Conservation (phyloP, 2,113 vertebrate species). For the Caracal caracal region DNA sequence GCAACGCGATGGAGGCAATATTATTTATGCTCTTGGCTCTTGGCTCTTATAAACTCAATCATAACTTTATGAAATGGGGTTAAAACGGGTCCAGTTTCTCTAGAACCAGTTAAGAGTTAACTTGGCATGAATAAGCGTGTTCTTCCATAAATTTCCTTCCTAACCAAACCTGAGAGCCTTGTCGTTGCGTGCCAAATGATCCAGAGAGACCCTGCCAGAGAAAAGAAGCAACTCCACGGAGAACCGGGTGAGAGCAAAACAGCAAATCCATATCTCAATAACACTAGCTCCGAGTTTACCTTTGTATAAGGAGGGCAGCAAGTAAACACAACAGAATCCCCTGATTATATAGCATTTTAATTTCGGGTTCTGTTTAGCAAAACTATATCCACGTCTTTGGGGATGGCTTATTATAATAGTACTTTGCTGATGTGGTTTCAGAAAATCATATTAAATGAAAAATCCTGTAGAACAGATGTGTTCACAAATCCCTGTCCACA, state of each 20-base stretch:
- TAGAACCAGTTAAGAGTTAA: not conserved
- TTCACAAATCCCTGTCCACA: conserved; percentile 66
- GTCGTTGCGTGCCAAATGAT: not conserved
- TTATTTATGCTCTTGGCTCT: not conserved
- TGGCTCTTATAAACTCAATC: not conserved
- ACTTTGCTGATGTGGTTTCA: conserved; percentile 49
- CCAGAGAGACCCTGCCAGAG: not conserved
- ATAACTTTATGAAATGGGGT: not conserved
- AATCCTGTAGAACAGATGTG: conserved; percentile 68
- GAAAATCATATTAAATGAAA: conserved; percentile 72
- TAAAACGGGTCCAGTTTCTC: not conserved
- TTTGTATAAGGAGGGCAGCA: not conserved
- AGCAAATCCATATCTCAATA: not conserved
- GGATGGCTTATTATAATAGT: conserved; percentile 53
- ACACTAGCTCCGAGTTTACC: not conserved
- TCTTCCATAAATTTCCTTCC: not conserved
- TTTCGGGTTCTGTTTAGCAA: conserved; percentile 26
- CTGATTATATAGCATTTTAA: conserved; percentile 1
- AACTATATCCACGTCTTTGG: conserved; percentile 46
- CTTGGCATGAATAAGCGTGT: not conserved
- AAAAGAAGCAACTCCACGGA: not conserved
- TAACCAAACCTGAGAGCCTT: not conserved
- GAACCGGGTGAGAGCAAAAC: not conserved
- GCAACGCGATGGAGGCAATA: not conserved
- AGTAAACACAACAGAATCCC: not conserved